Base-by-base conservation (phyloP, 1,140 invertebrate genomes). In the Drosophila guanche region DNA sequence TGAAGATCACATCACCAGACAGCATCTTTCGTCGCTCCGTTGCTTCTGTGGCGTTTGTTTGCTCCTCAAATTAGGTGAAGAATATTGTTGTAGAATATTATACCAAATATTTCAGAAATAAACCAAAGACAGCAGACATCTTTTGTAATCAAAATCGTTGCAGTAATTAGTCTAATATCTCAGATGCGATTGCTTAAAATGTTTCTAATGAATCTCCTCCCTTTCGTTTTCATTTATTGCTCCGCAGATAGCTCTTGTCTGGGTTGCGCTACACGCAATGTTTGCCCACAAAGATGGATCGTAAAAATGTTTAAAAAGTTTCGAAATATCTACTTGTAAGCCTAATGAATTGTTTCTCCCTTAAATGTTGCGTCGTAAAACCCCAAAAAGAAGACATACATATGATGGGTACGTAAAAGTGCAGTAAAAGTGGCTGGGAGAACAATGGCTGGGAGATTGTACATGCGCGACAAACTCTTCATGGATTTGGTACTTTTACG, bases 291-390 rank as follows among this genome's bases (percentile, higher is more conserved):
- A 53, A 53, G 42, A 51, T 60, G 61, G 55, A 47, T 73, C 68
- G 58, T 51, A 57, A 40, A 47, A 71, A 47, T 8, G 66, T 60
- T 48, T 57, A 56, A 76, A 54, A 65, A 80, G 56, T 76, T 80
- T 67, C 43, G 2, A 48, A 48, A 55, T 54, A 67, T 46, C n/a
- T 23, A 23, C 33, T 37, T 12, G 33, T 29, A 58, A 40, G 58
- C 29, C 40, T 67, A 68, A 68, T 70, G 29, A 62, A 61, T 72
- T 73, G 48, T 69, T 62, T 79, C 12, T 50, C 43, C 40, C 58
- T 42, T 41, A 29, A 56, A 50, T 27, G 25, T 6, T 4, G 5
- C 7, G n/a, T 70, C 45, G 41, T 68, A 68, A 68, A 68, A 68
- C 7, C 16, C 5, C 7, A 5, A 25, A 41, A 63, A 63, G 3